phyloP scores from a whole-genome alignment of 2,797 vertebrate genomes.

The Hydrophis major region DNA sequence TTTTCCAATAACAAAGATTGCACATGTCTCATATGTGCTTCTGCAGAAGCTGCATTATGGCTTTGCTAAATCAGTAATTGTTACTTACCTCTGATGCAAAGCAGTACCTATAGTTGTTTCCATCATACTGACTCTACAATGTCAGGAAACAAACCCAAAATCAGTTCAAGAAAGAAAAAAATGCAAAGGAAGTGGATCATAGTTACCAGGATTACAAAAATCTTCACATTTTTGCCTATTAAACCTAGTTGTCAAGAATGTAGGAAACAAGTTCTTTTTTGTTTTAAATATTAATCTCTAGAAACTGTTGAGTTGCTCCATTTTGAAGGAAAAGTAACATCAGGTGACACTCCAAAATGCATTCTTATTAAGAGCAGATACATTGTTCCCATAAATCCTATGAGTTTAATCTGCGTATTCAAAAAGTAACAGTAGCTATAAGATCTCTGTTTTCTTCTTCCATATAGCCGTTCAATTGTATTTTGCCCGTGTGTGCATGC shows the following conservation, averaged over 20 bases:
- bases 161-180: background rate
- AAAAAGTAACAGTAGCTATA: background rate
- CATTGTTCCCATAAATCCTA: background rate
- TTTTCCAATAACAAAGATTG: background rate
- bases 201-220: background rate
- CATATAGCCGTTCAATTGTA: background rate
- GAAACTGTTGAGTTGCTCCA: background rate
- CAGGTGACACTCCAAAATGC: background rate
- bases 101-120: background rate
- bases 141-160: rapidly evolving
- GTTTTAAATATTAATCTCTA: background rate
- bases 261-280: background rate
- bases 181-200: rapidly evolving
- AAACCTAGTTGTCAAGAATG: background rate
- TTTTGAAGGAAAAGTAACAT: background rate
- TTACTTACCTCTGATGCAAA: background rate
- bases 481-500: background rate
- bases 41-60: background rate
- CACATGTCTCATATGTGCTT: background rate
- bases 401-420: background rate
- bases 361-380: background rate
- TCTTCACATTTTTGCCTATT: background rate
- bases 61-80: background rate
- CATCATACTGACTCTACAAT: background rate
- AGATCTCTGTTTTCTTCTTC: background rate